Evolutionary conservation across 64 coral and sea anemone genomes (phyloP), one percentile per base, ranked within the genome.

Genomic region (Stylophora pistillata): DNA sequence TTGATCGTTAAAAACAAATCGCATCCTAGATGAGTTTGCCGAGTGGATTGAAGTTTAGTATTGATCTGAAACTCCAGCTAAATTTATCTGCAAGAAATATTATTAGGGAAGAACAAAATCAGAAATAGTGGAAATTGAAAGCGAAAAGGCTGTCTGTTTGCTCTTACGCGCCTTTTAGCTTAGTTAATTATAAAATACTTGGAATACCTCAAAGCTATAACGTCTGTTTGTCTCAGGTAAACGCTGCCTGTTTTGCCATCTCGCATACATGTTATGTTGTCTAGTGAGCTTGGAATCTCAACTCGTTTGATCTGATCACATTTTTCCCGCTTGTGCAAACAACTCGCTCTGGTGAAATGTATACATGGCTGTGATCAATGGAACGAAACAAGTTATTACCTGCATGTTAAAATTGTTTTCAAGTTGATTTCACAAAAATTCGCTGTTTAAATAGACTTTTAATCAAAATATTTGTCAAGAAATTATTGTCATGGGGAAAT

Each of bases 131-230:
- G n/a, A n/a, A n/a, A 9, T 30, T 23, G 20, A 81, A 81, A 32
- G 26, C 14, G 16, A 59, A 31, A 29, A 23, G 30, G 18, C 32
- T 69, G 31, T 65, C 69, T 68, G 59, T 64, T 83, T 62, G 57
- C 15, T 70, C 30, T 30, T 15, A 70, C 37, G 60, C 80, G 23
- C 60, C 80, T 15, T 70, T 84, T 15, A 63, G 78, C 34, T 81
- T 13, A 7, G 80, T 53, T 65, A 68, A 70, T 53, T 41, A 62
- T 84, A 84, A 27, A 70, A 62, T 84, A 62, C 30, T 84, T 70
- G 30, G 61, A 84, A 84, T 84, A 53, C 62, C 58, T 81, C 60
- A 33, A n/a, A n/a, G 33, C 10, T 20, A 53, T 30, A 13, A 25
- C 64, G 17, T 81, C 28, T 47, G 61, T 69, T 84, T 84, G 61